Evolutionary conservation across 2,113 vertebrate species (phyloP), one percentile per base, ranked within the genome.

Genomic region (Lampris incognitus): DNA sequence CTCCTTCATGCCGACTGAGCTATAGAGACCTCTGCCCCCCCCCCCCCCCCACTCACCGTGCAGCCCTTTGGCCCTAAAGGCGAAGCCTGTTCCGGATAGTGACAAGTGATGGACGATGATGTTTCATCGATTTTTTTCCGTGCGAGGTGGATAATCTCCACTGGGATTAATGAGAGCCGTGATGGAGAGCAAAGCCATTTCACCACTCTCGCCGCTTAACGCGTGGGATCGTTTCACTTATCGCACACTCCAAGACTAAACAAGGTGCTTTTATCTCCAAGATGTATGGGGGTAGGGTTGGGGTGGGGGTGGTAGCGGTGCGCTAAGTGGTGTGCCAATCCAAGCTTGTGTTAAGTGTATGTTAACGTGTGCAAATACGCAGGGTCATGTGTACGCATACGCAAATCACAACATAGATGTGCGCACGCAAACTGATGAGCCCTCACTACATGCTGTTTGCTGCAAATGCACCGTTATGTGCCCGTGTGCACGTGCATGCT

Each of bases 101-200:
- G 82, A 87, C 52, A 59, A 75, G 72, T 81, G 88, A 92, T 84
- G 61, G 77, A 91, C 87, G 76, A 85, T 75, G 71, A 75, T 70
- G 82, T 81, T 75, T 37, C 50, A 81, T 87, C 74, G 83, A 91
- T 80, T 87, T 24, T 24, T 24, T 24, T 24, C 24, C 50, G 70
- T 37, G 9, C 24, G 37, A 2, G 46, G 61, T 62, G 56, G 68
- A 78, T 86, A 82, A 67, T 69, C 79, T 81, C 79, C 73, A 60
- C 66, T 62, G 78, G 24, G 83, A 89, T 85, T 79, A 86, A 91
- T 65, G 90, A 88, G 73, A 82, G 50, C 10, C 40, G 9, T 74
- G 78, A 88, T 84, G 76, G 70, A 81, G 78, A 66, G 63, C 68
- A 66, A 69, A 84, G 63, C 65, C 55, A 50, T 56, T 76, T 74